Evolutionary conservation across 2,113 vertebrate species (phyloP), one percentile per base, ranked within the genome.

Genomic region (Etia nguti): DNA sequence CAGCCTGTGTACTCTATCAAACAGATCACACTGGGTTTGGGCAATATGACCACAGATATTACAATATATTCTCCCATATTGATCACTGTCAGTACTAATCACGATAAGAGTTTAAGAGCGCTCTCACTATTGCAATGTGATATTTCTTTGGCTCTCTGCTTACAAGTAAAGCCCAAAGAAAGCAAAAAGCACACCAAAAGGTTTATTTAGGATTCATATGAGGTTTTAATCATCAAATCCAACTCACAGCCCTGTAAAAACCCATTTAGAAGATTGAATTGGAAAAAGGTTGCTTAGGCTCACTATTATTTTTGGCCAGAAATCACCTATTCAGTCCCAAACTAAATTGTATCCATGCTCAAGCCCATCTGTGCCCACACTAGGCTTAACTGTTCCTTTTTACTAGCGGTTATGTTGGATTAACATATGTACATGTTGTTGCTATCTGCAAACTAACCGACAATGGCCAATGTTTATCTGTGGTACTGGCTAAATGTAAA

Each of bases 1-100:
- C 84, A 84, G 89, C 54, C 73, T 80, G 82, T 81, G 88, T 87
- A 85, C 83, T 84, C 93, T 88, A 92, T 94, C 90, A 94, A 94
- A 96, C 91, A 86, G 88, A 94, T 91, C 91, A 80, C 88, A 88
- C 43, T 29, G n/a, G 86, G 86, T 62, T 80, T 41, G 87, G 88
- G 90, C 92, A 93, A 94, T 68, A 90, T 41, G 88, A 93, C 89
- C 89, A 90, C 81, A 86, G 84, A 90, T 87, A 92, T 95, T 93
- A 94, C 93, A 93, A 93, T 93, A 81, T 84, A 86, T 91, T 90
- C 81, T 84, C 31, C 90, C 56, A 65, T 93, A 93, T 92, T 92
- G 91, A 93, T 92, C 92, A 91, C 79, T 87, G 92, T 93, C 90
- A 84, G 92, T 26, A 75, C 86, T 90, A 83, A 90, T 93, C 84